Base-by-base conservation (phyloP, 2,113 vertebrate genomes). In the Rhinichthys klamathensis region DNA sequence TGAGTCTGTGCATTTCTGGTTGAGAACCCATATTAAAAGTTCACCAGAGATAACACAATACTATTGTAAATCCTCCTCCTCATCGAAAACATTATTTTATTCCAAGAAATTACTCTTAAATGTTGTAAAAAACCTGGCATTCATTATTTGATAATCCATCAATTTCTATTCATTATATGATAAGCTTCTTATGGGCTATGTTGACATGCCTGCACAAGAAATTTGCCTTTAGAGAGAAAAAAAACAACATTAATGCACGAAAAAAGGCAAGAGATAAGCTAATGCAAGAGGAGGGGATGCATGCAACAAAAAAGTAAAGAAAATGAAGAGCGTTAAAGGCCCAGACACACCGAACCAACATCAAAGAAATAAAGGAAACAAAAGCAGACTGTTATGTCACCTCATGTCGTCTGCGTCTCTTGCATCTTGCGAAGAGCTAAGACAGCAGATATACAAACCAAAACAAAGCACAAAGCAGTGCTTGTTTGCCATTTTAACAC, bases 91-190 rank as follows among this genome's bases (percentile, higher is more conserved):
- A 69, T 21, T 18, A 35, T 69, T 69, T 13, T 32, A 69, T 69
- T 69, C 25, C 35, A 18, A 69, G 54, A 69, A 69, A 30, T 35
- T 0, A 69, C 6, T 3, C 15, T 69, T 32, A 69, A 32, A 35
- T 35, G 15, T 18, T 35, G 65, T 69, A 11, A 41, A 69, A 35
- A 30, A 16, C 15, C 30, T 35, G 16, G 30, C 65, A 69, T 30
- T 69, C 27, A 69, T 69, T 67, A 67, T 67, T 67, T 69, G 65
- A 69, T 69, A 69, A 69, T 69, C 65, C 65, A 35, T 35, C 65
- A 7, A 69, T 32, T 69, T 69, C n/a, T 16, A 75, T 49, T 75
- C n/a, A 15, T 49, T 75, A 75, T 75, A 51, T 75, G 73, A 75
- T 51, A 75, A 75, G 44, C 73, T 13, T n/a, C 38, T 46, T 74